Conservation (phyloP, 2,113 vertebrate genomes). For the Tachycineta bicolor region DNA sequence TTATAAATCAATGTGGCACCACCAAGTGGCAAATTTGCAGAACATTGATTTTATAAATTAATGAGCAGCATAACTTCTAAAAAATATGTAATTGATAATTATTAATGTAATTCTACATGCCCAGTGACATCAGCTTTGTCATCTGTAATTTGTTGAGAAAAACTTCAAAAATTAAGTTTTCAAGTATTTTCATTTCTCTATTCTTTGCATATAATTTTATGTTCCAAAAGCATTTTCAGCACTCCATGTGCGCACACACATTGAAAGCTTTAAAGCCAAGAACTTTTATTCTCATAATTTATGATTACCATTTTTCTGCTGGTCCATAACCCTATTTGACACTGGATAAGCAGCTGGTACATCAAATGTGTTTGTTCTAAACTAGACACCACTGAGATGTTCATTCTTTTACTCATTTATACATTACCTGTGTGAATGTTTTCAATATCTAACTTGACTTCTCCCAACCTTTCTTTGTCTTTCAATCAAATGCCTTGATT, state of each 20-base stretch:
- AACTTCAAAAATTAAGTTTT: not conserved
- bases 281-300: not conserved
- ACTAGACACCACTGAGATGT: not conserved
- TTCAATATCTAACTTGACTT: not conserved
- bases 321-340: not conserved
- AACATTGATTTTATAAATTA: not conserved
- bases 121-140: not conserved
- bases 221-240: not conserved
- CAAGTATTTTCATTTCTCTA: not conserved
- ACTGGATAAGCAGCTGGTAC: not conserved
- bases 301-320: not conserved
- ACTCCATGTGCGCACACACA: fast-evolving
- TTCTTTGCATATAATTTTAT: not conserved
- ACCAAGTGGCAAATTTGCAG: slow-evolving; percentile 41
- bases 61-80: fast-evolving
- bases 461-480: not conserved
- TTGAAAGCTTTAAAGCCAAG: not conserved
- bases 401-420: not conserved
- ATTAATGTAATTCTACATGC: not conserved
- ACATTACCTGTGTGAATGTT: not conserved
- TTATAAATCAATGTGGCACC: slow-evolving; percentile 35
- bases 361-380: not conserved
- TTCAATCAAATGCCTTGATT: not conserved
- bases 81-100: fast-evolving
- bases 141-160: not conserved